Base-by-base conservation (phyloP, 2,888 invertebrate species). In the Ceraclea dissimilis region DNA sequence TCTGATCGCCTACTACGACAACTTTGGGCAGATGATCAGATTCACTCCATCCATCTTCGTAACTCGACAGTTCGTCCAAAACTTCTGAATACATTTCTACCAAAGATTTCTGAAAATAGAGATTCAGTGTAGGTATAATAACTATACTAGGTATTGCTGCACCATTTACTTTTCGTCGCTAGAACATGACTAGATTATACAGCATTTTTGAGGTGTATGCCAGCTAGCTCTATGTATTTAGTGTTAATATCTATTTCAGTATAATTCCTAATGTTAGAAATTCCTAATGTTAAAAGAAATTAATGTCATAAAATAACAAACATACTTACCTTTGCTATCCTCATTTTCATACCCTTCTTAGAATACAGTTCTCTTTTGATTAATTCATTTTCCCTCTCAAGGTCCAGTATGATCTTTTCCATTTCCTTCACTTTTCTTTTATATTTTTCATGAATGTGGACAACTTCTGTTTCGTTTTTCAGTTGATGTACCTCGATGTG, bases 21-120 rank as follows among this genome's bases (percentile, higher is more conserved):
- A 99, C 96, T 63, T 95, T 79, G 0, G 99, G 99, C 63, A 99
- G 79, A 64, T 98, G 90, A 79, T 99, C 99, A 52, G 96, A 90
- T 43, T 31, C 56, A 10, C 13, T 90, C 58, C 71, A 81, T 64
- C 68, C 82, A 63, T 74, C 70, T 60, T 76, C 75, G 75, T 76
- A 76, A 57, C 74, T 75, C 17, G 88, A 87, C 54, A 99, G 76
- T 71, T 97, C 94, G 75, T 99, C 99, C 65, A 99, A 70, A 2
- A 99, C 97, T 62, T 97, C 93, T 17, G 96, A 97, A 78, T 99
- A 99, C 95, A 99, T 95, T 75, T 99, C 99, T 67, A 99, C 99
- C 13, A 99, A 78, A 0, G 94, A 93, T 65, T 90, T 91, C 86
- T 91, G 73, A 6, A 67, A n/a, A 18, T 13, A 44, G 22, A 20